These are phyloP conservation scores for Cebidichthys violaceus DNA, from an alignment of 2,113 vertebrate species.

Conservation along the genomic window DNA sequence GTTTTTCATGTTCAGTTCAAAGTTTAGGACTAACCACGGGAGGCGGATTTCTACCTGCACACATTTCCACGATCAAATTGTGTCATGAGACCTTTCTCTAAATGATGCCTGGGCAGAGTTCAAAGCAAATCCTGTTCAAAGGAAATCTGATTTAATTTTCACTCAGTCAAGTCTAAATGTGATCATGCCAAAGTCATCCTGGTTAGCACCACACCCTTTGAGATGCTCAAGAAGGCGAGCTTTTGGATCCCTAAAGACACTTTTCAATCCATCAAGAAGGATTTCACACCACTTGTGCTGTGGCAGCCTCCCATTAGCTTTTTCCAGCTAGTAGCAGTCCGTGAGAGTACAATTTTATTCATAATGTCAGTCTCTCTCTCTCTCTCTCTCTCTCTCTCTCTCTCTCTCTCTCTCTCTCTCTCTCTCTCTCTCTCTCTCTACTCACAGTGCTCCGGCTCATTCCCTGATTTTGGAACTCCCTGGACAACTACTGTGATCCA, in stretches of 20 bases:
- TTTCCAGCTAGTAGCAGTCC: constrained; percentile 41
- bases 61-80: constrained; percentile 69
- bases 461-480: constrained; percentile 38
- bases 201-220: constrained; percentile 70
- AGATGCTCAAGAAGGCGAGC: constrained; percentile 61
- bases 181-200: constrained; percentile 73
- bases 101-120: constrained; percentile 73
- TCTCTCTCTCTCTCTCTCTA: constrained; percentile 1
- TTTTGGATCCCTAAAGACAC: constrained; percentile 70
- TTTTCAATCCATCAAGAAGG: constrained; percentile 76
- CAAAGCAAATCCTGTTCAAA: constrained; percentile 76
- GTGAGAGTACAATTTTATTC: constrained; percentile 48
- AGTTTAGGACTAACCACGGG: constrained; percentile 71
- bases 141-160: constrained; percentile 77
- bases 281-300: constrained; percentile 75
- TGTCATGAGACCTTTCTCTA: constrained; percentile 76
- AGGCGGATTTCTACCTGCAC: constrained; percentile 72
- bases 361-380: constrained; percentile 27
- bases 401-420: not conserved
- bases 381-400: constrained; percentile 8
- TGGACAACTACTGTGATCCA: constrained; percentile 15
- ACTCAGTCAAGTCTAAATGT: constrained; percentile 66
- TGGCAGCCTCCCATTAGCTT: constrained; percentile 63
- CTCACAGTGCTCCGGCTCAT: constrained; percentile 33
- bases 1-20: constrained; percentile 78